Percentiles rank a stretch among this genome's conserved stretches.
Evolutionary conservation across 92 coral and sea anemone genomes (phyloP).

Genomic region (Hydrozoanthus gracilis): DNA sequence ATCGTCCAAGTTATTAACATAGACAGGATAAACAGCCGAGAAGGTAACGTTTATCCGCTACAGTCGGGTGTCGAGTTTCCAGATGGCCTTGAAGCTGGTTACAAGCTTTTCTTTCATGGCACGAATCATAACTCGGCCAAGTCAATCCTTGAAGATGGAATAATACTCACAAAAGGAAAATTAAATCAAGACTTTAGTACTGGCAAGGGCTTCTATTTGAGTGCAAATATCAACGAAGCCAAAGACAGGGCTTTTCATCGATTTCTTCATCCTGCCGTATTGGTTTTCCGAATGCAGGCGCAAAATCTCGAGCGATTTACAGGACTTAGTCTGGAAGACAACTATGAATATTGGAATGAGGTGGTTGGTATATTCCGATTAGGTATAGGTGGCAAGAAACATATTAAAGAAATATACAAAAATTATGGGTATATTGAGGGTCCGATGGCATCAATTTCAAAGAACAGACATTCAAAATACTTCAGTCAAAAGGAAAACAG

Average conservation of each 20-base stretch:
- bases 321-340: conserved; percentile 20
- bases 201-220: conserved; percentile 48
- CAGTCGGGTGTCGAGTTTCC: conserved; percentile 15
- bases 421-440: not conserved
- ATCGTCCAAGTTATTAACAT: conserved; percentile 39
- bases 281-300: conserved; percentile 14
- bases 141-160: conserved; percentile 35
- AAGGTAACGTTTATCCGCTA: not conserved
- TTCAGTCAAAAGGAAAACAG: not conserved
- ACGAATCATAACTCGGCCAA: conserved; percentile 51
- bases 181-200: conserved; percentile 34
- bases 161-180: conserved; percentile 22
- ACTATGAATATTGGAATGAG: not conserved
- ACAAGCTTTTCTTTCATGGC: conserved; percentile 50
- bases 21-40: not conserved
- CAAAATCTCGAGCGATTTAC: not conserved
- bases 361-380: not conserved
- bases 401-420: not conserved
- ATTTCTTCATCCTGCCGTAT: conserved; percentile 11
- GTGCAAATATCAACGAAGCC: conserved; percentile 27
- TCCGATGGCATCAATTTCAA: conserved; percentile 29
- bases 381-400: not conserved
- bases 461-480: not conserved
- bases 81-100: not conserved
- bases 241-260: conserved; percentile 17